Conservation (phyloP, 2,797 vertebrate species). For the Meriones psammophilus region DNA sequence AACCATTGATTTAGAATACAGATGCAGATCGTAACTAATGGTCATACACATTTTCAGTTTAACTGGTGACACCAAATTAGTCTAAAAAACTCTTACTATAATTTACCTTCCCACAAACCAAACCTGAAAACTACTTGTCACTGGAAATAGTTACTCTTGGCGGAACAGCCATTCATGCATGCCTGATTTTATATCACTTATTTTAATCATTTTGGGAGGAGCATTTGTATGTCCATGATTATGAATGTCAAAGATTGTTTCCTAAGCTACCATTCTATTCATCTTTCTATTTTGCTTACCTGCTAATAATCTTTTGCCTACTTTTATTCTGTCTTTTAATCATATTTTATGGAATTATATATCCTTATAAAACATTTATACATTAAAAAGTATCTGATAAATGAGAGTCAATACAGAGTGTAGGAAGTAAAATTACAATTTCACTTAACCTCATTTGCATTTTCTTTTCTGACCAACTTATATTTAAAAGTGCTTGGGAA, state of each 20-base stretch:
- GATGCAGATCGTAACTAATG: background rate
- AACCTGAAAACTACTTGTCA: background rate
- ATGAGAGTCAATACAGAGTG: background rate
- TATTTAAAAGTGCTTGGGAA: conserved; percentile 5
- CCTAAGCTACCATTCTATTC: conserved; percentile 5
- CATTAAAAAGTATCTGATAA: background rate
- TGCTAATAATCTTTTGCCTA: background rate
- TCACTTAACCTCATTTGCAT: conserved; percentile 8
- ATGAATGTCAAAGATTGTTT: background rate
- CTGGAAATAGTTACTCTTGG: background rate
- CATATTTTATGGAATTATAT: background rate
- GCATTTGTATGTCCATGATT: background rate
- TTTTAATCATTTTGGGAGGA: conserved; percentile 8
- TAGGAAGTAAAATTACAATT: background rate
- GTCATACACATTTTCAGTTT: background rate
- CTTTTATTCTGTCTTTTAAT: background rate
- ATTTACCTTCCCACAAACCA: background rate
- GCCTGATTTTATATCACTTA: background rate
- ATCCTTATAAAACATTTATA: conserved; percentile 2
- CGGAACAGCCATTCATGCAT: background rate
- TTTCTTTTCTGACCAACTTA: background rate
- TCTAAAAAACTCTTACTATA: background rate
- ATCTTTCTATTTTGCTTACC: background rate
- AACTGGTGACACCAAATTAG: background rate
- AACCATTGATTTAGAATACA: background rate